These are phyloP conservation scores for Calidris pygmaea DNA, from an alignment of 2,113 vertebrate species.

Conservation along the genomic window DNA sequence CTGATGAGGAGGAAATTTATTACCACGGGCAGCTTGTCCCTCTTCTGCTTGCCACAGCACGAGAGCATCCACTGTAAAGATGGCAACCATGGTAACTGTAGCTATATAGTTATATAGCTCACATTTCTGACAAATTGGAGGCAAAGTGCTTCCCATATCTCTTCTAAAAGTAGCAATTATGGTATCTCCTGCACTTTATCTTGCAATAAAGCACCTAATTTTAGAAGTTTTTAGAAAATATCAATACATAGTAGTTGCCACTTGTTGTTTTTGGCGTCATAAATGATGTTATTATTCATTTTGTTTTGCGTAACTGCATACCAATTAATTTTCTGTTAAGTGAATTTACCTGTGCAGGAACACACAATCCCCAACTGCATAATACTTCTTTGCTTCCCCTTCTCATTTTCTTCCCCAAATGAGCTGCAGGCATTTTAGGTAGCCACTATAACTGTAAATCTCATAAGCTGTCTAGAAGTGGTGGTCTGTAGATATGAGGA, in stretches of 20 bases:
- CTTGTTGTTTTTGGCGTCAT: background rate
- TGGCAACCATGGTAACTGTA: background rate
- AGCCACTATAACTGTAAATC: background rate
- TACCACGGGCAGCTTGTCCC: background rate
- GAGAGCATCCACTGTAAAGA: background rate
- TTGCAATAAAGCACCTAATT: background rate
- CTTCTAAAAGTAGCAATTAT: background rate
- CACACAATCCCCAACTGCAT: background rate
- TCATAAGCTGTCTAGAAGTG: background rate
- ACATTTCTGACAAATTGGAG: background rate
- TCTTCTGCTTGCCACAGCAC: background rate
- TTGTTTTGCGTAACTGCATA: background rate
- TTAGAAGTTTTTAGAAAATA: background rate
- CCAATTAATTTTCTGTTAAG: background rate
- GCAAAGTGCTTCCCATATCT: background rate
- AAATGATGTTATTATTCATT: background rate
- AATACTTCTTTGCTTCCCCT: background rate
- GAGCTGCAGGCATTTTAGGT: background rate
- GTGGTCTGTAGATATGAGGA: background rate
- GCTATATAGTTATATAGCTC: background rate
- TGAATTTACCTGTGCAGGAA: background rate
- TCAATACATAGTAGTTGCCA: background rate
- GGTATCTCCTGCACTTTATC: background rate
- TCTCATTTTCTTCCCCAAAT: background rate
- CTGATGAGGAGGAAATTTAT: background rate